These are phyloP conservation scores for Myripristis murdjan DNA, from an alignment of 2,797 vertebrate species.

Conservation along the genomic window DNA sequence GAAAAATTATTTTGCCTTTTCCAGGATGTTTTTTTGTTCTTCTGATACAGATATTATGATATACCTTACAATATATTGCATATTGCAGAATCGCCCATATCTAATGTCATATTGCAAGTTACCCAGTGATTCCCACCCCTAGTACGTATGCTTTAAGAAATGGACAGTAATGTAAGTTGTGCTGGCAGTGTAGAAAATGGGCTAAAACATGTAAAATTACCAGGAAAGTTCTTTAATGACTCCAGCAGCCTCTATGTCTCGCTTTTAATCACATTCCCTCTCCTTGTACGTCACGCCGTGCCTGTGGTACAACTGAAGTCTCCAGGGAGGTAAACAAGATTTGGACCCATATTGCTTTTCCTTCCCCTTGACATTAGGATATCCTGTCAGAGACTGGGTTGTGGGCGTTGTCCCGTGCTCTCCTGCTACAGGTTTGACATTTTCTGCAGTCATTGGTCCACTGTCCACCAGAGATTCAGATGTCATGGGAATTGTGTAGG, in stretches of 20 bases:
- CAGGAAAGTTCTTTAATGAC: neutral
- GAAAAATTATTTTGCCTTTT: no score
- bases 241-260: neutral
- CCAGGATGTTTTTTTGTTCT: no score
- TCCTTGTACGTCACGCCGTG: neutral
- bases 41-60: no score
- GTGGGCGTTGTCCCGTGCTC: constrained; percentile 14
- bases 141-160: no score
- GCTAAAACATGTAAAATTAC: no score
- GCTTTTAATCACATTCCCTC: neutral
- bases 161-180: no score
- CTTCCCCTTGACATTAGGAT: constrained; percentile 43
- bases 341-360: constrained; percentile 23
- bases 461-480: neutral
- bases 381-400: constrained; percentile 19
- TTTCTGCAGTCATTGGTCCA: neutral
- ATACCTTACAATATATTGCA: no score
- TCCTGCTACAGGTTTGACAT: constrained; percentile 19
- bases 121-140: no score
- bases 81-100: no score
- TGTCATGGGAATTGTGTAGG: neutral
- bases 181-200: no score
- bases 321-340: constrained; percentile 29
- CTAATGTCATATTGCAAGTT: no score
- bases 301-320: constrained; percentile 13